Evolutionary conservation across 2,113 vertebrate species (phyloP), one percentile per base, ranked within the genome.

Genomic region (Entosphenus tridentatus): DNA sequence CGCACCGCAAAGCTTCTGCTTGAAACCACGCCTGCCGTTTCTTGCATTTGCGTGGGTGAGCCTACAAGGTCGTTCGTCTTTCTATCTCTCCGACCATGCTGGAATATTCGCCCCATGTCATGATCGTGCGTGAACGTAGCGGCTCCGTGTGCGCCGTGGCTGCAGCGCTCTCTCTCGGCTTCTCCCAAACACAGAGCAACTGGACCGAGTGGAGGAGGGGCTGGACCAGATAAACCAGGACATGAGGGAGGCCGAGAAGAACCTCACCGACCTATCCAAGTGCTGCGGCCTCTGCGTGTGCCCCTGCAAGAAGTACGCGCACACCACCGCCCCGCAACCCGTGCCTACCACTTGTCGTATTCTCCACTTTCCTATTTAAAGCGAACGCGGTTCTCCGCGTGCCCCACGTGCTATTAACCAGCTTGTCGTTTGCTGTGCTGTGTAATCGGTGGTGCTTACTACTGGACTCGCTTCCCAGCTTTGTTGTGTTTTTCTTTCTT

Each of bases 161-260:
- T 39, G 39, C 39, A 39, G 3, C 39, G 6, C 39, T 39, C 39
- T 39, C 21, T 39, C 39, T 39, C 39, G 39, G 39, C 39, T 39
- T 5, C 39, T 39, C 39, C 39, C 39, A 39, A 39, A 39, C 39
- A 65, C 62, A 96, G 93, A 96, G 75, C 86, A 96, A 82, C 82
- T 98, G 74, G 83, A 74, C 72, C 79, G 72, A 56, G 84, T 88
- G 75, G 89, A 98, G 62, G 81, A 84, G 74, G 91, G 88, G 75
- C 85, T 97, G 90, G 89, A 96, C 75, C 84, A 92, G 79, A 97
- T 96, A 82, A 96, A 97, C 79, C 81, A 93, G 78, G 93, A 98
- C 76, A 90, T 96, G 93, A 86, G 75, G 71, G 80, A 86, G 76
- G 87, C 93, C 62, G 92, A 97, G 80, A 98, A 86, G 77, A 92